Percentiles rank a stretch among this genome's conserved stretches.
Conservation (phyloP, 23 tunicate species). For the Phallusia fumigata region DNA sequence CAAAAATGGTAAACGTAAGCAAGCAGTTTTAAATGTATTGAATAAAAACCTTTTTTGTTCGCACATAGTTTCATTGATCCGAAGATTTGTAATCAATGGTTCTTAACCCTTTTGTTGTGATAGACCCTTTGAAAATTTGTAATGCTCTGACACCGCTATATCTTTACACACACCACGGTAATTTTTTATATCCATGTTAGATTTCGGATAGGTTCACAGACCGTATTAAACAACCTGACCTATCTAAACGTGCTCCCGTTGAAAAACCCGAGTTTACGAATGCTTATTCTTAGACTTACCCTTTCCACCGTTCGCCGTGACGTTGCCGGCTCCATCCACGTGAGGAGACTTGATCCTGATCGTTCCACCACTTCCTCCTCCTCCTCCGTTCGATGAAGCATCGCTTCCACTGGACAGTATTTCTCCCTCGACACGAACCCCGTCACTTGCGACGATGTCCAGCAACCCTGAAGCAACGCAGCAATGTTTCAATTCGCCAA, state of each 20-base stretch:
- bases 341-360: slow-evolving; percentile 23
- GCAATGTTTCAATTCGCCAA: background rate
- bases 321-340: slow-evolving; percentile 29
- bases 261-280: background rate
- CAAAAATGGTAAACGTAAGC: no score
- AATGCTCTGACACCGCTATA: background rate
- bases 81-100: no score
- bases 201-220: no score
- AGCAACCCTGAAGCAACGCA: background rate
- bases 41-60: no score
- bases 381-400: background rate
- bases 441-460: slow-evolving; percentile 3
- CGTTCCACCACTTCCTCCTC: slow-evolving; percentile 35
- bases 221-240: no score
- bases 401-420: background rate
- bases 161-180: background rate
- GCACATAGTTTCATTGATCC: no score
- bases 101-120: no score
- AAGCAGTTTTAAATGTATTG: no score
- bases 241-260: no score
- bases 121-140: no score
- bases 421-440: slow-evolving; percentile 24
- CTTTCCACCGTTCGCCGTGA: slow-evolving; percentile 27
- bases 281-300: background rate
- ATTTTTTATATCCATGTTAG: no score